A percentile compares a stretch with the other conserved stretches of the same genome.
phyloP scores from a whole-genome alignment of 2,113 vertebrate species.

The Talpa occidentalis region DNA sequence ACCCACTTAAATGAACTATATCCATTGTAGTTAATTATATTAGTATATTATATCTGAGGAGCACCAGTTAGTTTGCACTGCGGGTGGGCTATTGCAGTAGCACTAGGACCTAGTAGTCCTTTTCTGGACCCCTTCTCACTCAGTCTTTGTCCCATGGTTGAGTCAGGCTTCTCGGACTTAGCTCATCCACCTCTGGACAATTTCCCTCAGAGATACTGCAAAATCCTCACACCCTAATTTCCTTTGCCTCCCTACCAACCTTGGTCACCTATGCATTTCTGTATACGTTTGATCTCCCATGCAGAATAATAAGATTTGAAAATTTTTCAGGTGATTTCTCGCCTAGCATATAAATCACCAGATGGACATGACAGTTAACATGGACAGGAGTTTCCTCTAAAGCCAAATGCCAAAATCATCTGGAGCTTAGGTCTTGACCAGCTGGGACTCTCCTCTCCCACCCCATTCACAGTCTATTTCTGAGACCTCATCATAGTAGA shows the following conservation, averaged over 20 bases:
- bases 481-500: background rate
- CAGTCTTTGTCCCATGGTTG: background rate
- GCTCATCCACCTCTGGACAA: background rate
- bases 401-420: background rate
- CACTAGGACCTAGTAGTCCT: background rate
- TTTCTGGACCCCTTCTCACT: background rate
- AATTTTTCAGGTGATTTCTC: background rate
- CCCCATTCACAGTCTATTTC: background rate
- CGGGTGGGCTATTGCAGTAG: no score
- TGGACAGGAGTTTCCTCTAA: background rate
- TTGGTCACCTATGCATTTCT: background rate
- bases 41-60: no score
- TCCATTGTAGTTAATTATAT: no score
- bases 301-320: background rate
- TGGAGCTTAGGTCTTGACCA: background rate
- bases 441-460: background rate
- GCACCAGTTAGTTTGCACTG: fast-evolving
- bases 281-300: background rate
- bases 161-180: background rate
- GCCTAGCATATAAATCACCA: background rate
- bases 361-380: background rate
- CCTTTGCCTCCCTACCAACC: background rate
- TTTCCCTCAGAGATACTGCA: background rate
- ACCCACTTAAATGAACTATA: background rate
- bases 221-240: background rate